These are phyloP conservation scores for Anguilla megastoma DNA, from an alignment of 2,797 vertebrate genomes.

Conservation along the genomic window DNA sequence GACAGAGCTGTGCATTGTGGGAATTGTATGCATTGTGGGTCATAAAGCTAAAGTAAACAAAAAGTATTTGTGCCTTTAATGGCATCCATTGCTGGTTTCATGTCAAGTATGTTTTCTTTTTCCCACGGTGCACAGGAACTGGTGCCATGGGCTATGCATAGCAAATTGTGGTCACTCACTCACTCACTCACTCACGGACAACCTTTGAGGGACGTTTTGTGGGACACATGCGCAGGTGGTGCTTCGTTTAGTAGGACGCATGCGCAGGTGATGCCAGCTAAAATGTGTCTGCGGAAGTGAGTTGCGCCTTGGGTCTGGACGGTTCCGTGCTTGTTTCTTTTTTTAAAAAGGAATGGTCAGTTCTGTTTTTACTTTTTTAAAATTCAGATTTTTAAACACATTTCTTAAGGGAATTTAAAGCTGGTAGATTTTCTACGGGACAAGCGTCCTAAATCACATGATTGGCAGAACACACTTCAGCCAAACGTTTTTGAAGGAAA, in stretches of 20 bases:
- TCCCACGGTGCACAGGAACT: too few relatives aligned
- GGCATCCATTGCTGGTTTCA: neutral
- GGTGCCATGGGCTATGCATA: too few relatives aligned
- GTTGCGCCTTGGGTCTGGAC: too few relatives aligned
- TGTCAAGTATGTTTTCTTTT: neutral
- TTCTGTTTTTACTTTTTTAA: conserved; percentile 9
- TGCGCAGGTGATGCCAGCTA: too few relatives aligned
- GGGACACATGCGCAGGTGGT: too few relatives aligned
- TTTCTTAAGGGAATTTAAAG: neutral
- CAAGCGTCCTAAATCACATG: neutral
- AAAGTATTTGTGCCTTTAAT: neutral
- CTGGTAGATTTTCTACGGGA: conserved; percentile 27
- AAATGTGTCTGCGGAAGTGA: too few relatives aligned
- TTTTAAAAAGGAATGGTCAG: neutral
- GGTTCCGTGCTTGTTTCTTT: neutral
- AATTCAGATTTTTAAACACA: neutral
- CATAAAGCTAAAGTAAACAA: neutral
- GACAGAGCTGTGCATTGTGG: neutral
- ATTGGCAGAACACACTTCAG: neutral
- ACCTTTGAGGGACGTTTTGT: too few relatives aligned
- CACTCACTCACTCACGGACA: too few relatives aligned
- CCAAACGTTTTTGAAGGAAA: neutral
- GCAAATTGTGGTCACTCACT: too few relatives aligned
- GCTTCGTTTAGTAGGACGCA: too few relatives aligned
- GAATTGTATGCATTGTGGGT: neutral